Conservation (phyloP, 1,140 invertebrate species). For the Octopus bimaculoides region DNA sequence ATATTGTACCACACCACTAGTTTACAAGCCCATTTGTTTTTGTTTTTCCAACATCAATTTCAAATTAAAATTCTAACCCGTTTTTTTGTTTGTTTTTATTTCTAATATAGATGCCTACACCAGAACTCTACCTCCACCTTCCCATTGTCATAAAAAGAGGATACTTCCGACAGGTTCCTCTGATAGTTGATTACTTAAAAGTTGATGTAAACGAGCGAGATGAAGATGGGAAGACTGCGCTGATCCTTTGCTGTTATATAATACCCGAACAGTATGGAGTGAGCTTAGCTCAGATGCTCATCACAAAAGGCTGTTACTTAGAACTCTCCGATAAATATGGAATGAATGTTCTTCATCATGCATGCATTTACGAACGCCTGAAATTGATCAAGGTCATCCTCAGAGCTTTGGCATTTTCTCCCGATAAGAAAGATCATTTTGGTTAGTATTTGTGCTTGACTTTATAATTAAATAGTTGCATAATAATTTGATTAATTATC, state of each 20-base stretch:
- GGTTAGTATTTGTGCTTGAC: slow-evolving; percentile 22
- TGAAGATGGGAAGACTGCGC: slow-evolving; percentile 33
- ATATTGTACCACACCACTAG: too few relatives aligned
- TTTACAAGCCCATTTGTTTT: too few relatives aligned
- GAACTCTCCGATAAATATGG: slow-evolving; percentile 36
- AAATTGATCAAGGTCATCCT: slow-evolving; percentile 40
- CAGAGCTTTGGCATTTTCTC: slow-evolving; percentile 45
- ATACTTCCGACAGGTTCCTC: slow-evolving; percentile 43
- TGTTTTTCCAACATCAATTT: too few relatives aligned
- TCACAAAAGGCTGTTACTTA: slow-evolving; percentile 46
- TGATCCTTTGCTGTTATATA: slow-evolving; percentile 47
- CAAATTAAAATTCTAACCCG: too few relatives aligned
- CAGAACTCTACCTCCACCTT: slow-evolving; percentile 18
- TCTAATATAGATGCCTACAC: background rate
- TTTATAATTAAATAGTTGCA: background rate
- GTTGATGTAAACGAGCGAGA: slow-evolving; percentile 38
- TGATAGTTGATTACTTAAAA: slow-evolving; percentile 39
- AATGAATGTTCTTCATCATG: slow-evolving; percentile 49
- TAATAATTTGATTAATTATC: too few relatives aligned
- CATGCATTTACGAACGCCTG: slow-evolving; percentile 40
- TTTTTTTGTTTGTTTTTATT: background rate
- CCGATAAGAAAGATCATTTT: slow-evolving; percentile 35
- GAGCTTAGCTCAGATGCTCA: slow-evolving; percentile 40
- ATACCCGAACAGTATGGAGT: slow-evolving; percentile 43
- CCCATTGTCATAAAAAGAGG: slow-evolving; percentile 43